These are phyloP conservation scores for Dryobates pubescens DNA, from an alignment of 2,797 vertebrate species.

Conservation along the genomic window DNA sequence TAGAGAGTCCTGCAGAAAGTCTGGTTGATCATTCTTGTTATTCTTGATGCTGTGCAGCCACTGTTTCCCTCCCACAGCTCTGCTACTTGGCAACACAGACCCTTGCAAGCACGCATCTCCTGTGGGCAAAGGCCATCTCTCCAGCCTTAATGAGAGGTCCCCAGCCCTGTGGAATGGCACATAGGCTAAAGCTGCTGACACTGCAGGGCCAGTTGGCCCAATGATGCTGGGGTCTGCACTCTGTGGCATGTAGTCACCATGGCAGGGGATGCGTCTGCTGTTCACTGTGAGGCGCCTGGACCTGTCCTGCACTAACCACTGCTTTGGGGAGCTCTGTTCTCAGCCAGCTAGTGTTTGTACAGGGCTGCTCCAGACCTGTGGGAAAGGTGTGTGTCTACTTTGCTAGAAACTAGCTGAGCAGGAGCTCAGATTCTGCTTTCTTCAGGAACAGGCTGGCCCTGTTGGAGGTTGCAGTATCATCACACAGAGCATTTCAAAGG, in stretches of 20 bases:
- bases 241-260: neutral
- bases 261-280: accelerated
- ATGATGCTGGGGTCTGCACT: accelerated
- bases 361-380: neutral
- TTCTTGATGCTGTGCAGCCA: neutral
- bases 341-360: neutral
- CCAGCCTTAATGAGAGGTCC: neutral
- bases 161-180: accelerated
- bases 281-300: accelerated
- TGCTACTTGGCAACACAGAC: neutral
- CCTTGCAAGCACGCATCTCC: neutral
- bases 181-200: neutral
- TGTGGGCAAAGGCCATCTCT: neutral
- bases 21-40: neutral
- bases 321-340: neutral
- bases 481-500: neutral
- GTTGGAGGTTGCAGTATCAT: accelerated
- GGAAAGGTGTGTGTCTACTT: accelerated
- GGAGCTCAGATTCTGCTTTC: neutral
- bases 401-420: neutral
- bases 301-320: neutral
- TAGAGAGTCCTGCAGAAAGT: neutral
- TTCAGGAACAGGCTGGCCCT: neutral
- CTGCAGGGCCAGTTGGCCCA: neutral
- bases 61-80: neutral